Conservation (phyloP, 2,797 vertebrate species). For the Eidolon dupreanum region DNA sequence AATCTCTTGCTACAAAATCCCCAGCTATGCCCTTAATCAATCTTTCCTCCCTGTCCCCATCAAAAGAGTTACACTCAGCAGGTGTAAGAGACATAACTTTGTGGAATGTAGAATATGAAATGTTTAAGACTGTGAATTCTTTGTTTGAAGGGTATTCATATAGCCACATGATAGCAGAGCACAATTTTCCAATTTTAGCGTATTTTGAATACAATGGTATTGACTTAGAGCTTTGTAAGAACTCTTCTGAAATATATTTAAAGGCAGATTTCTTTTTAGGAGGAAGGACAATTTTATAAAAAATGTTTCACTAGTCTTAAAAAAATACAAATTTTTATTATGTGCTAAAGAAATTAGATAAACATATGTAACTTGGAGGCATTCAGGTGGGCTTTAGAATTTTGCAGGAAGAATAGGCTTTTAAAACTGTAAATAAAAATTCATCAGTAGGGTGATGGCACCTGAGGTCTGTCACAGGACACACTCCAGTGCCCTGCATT, state of each 20-base stretch:
- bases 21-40: not conserved
- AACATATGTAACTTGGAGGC: not conserved
- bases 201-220: not conserved
- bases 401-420: not conserved
- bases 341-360: not conserved
- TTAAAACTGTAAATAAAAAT: not conserved
- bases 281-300: not conserved
- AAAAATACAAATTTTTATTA: not conserved
- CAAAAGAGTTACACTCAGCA: not conserved
- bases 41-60: not conserved
- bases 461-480: not conserved
- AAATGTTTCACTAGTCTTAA: not conserved
- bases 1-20: not conserved
- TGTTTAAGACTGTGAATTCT: not conserved
- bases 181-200: not conserved
- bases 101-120: not conserved
- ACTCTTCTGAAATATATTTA: not conserved
- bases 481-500: not conserved
- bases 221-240: not conserved
- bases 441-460: not conserved
- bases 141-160: not conserved
- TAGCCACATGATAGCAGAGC: not conserved
- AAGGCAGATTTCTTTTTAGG: not conserved
- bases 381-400: not conserved
- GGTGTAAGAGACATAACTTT: accelerated